phyloP scores from a whole-genome alignment of 1,140 invertebrate species.

The Euura saliciscinereae region DNA sequence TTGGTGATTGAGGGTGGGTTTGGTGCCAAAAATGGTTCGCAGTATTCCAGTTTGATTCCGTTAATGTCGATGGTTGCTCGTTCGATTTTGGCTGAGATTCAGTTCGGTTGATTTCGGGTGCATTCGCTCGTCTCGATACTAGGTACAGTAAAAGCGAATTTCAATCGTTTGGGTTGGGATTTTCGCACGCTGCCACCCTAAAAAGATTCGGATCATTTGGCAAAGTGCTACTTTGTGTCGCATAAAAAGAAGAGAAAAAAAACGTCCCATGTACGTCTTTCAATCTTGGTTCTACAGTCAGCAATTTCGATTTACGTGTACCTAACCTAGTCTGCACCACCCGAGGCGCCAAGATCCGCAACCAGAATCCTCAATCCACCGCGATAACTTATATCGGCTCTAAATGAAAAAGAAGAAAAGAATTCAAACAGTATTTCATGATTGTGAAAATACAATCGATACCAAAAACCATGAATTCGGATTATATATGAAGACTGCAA shows the following conservation, averaged over 20 bases:
- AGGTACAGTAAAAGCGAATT: background rate
- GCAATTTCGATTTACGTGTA: conserved; percentile 38
- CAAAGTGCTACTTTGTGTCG: conserved; percentile 61
- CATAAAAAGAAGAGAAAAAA: conserved; percentile 41
- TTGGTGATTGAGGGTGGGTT: no score
- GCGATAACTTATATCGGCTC: no score
- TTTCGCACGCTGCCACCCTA: conserved; percentile 38
- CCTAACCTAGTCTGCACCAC: background rate
- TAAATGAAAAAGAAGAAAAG: no score
- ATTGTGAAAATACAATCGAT: no score
- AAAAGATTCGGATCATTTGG: conserved; percentile 60
- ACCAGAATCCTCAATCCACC: background rate
- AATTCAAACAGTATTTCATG: no score
- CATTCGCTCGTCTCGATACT: background rate
- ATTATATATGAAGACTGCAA: no score
- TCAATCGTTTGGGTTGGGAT: background rate
- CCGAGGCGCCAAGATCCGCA: background rate
- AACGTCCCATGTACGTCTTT: conserved; percentile 18
- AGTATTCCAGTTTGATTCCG: no score
- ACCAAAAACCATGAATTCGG: no score
- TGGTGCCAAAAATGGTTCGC: no score
- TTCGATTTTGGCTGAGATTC: background rate
- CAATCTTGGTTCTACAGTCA: conserved; percentile 35
- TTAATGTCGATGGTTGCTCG: no score
- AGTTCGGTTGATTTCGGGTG: background rate